Evolutionary conservation across 2,797 vertebrate genomes (phyloP).

Genomic region (Todus mexicanus): DNA sequence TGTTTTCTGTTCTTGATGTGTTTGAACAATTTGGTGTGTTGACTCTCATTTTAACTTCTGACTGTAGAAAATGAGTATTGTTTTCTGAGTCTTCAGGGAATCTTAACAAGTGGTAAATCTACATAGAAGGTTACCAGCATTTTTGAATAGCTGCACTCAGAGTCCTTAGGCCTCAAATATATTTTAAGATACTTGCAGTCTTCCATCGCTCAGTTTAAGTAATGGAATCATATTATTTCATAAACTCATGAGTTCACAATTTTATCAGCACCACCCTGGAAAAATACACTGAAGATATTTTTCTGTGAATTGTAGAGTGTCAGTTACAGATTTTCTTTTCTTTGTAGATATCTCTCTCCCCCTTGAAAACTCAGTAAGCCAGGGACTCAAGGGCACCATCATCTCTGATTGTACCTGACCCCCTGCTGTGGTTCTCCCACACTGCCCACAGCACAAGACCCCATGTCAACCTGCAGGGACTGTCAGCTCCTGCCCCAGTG

Average conservation of each 20-base stretch:
- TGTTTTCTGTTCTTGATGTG: background rate
- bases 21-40: background rate
- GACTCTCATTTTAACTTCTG: background rate
- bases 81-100: background rate
- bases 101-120: background rate
- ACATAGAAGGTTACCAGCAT: background rate
- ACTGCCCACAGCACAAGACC: background rate
- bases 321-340: background rate
- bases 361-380: background rate
- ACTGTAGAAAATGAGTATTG: background rate
- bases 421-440: background rate
- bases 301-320: background rate
- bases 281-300: background rate
- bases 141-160: background rate
- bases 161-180: background rate
- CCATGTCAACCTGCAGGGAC: rapidly evolving
- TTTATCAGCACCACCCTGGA: background rate
- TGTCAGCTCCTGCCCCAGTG: rapidly evolving
- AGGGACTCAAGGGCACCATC: background rate
- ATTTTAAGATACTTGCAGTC: background rate
- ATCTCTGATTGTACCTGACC: background rate
- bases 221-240: background rate
- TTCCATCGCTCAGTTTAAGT: background rate
- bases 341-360: background rate
- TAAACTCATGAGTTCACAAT: background rate